These are phyloP conservation scores for Montipora sp. DNA, from an alignment of 64 coral and sea anemone genomes.

Conservation along the genomic window DNA sequence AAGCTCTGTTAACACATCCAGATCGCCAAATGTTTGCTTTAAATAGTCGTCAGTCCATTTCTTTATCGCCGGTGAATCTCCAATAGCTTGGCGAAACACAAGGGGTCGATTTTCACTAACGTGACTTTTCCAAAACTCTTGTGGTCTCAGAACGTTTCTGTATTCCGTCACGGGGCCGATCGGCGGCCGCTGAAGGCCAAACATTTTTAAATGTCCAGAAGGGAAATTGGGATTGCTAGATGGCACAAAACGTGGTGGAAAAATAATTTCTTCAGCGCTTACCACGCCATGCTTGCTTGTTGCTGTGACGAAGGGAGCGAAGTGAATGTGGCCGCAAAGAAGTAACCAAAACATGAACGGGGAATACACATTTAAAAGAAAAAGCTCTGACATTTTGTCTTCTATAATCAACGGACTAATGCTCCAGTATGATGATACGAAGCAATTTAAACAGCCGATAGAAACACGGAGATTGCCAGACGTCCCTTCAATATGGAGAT, in stretches of 20 bases:
- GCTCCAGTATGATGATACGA: not conserved
- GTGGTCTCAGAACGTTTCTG: constrained; percentile 70
- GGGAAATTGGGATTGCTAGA: constrained; percentile 22
- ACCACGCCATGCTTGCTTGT: not conserved
- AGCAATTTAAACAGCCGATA: too few relatives aligned
- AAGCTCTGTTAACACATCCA: constrained; percentile 85
- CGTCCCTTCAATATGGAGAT: too few relatives aligned
- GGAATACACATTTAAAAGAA: not conserved
- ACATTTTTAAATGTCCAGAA: constrained; percentile 91
- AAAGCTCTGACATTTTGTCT: not conserved
- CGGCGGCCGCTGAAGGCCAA: constrained; percentile 84
- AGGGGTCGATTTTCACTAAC: constrained; percentile 61
- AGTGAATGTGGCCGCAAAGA: not conserved
- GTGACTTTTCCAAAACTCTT: constrained; percentile 88
- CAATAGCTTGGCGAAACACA: constrained; percentile 77
- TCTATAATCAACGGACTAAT: not conserved
- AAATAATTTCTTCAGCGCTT: constrained; percentile 24
- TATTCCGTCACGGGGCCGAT: constrained; percentile 85
- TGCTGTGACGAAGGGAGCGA: not conserved
- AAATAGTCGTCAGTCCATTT: constrained; percentile 89
- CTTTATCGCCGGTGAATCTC: constrained; percentile 72
- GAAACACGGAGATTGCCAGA: too few relatives aligned
- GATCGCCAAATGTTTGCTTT: constrained; percentile 87
- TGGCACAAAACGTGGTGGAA: constrained; percentile 79
- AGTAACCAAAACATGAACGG: not conserved